phyloP scores from a whole-genome alignment of 2,797 vertebrate genomes.

The Amniataba percoides region DNA sequence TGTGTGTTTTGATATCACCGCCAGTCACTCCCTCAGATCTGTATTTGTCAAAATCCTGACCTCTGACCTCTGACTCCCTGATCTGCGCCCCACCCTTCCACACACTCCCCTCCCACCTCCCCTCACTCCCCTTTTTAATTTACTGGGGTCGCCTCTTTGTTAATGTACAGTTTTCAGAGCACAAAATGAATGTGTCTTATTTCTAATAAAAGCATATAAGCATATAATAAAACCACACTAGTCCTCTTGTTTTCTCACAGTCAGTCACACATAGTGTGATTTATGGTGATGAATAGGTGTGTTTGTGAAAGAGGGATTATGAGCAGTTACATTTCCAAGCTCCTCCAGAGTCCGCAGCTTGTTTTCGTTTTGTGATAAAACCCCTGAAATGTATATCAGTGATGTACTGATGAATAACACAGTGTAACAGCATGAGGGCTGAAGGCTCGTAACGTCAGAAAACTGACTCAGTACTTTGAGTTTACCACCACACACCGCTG shows the following conservation, averaged over 20 bases:
- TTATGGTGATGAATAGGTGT: neutral
- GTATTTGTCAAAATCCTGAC: conserved; percentile 75
- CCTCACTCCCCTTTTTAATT: conserved; percentile 83
- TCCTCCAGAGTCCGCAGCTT: neutral
- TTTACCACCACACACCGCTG: too few relatives aligned
- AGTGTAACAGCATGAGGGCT: neutral
- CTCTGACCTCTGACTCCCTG: conserved; percentile 41
- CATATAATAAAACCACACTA: conserved; percentile 78
- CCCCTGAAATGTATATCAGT: neutral
- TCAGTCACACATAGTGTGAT: neutral
- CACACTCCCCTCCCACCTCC: conserved; percentile 33
- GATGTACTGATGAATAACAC: neutral
- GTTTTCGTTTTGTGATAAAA: neutral
- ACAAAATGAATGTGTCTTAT: conserved; percentile 97
- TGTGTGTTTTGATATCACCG: conserved; percentile 89
- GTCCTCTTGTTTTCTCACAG: conserved; percentile 42
- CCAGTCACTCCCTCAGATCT: conserved; percentile 81
- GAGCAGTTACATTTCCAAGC: neutral
- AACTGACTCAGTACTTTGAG: neutral
- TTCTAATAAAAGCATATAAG: conserved; percentile 94
- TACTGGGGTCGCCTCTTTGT: conserved; percentile 85
- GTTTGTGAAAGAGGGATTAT: neutral
- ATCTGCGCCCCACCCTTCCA: conserved; percentile 39
- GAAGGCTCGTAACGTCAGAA: neutral
- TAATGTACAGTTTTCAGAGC: conserved; percentile 98